Conservation (phyloP, 92 coral and sea anemone species). For the Plumapathes pennacea region DNA sequence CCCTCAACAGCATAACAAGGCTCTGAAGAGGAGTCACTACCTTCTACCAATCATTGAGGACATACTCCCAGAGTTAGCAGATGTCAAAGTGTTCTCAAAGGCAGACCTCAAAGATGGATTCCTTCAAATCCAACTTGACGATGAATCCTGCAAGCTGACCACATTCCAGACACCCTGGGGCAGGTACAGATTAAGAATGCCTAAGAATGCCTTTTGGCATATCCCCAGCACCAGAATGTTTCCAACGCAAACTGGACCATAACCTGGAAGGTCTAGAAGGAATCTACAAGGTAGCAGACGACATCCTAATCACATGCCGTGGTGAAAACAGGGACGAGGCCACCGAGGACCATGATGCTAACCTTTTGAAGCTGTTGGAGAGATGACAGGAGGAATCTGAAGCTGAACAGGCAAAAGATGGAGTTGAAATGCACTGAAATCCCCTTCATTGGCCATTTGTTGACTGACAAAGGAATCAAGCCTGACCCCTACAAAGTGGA, state of each 20-base stretch:
- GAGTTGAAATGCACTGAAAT: slow-evolving; percentile 14
- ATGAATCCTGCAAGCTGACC: slow-evolving; percentile 37
- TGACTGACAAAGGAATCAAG: slow-evolving; percentile 27
- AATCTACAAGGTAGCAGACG: slow-evolving; percentile 46
- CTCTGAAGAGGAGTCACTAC: slow-evolving; percentile 22
- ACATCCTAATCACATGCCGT: slow-evolving; percentile 51
- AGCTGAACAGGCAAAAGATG: slow-evolving; percentile 21
- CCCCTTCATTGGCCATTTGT: slow-evolving; percentile 33
- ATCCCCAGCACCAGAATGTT: slow-evolving; percentile 24
- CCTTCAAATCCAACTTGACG: slow-evolving; percentile 29
- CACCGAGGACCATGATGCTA: slow-evolving; percentile 41
- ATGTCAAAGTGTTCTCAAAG: slow-evolving; percentile 48
- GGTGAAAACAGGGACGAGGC: slow-evolving; percentile 35
- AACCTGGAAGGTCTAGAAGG: slow-evolving; percentile 43
- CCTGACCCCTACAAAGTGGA: slow-evolving; percentile 30
- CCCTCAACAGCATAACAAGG: slow-evolving; percentile 9
- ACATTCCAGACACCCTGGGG: slow-evolving; percentile 52
- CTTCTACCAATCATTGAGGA: slow-evolving; percentile 35
- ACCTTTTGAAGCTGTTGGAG: slow-evolving; percentile 23
- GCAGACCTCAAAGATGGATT: slow-evolving; percentile 45
- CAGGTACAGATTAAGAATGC: slow-evolving; percentile 12
- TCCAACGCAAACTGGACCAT: slow-evolving; percentile 30
- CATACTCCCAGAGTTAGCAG: slow-evolving; percentile 40
- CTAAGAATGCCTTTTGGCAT: slow-evolving; percentile 33
- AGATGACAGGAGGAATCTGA: slow-evolving; percentile 33